A percentile compares a stretch with the other conserved stretches of the same genome.
phyloP scores from a whole-genome alignment of 92 coral and sea anemone species.

The Phenganax stokvisi region DNA sequence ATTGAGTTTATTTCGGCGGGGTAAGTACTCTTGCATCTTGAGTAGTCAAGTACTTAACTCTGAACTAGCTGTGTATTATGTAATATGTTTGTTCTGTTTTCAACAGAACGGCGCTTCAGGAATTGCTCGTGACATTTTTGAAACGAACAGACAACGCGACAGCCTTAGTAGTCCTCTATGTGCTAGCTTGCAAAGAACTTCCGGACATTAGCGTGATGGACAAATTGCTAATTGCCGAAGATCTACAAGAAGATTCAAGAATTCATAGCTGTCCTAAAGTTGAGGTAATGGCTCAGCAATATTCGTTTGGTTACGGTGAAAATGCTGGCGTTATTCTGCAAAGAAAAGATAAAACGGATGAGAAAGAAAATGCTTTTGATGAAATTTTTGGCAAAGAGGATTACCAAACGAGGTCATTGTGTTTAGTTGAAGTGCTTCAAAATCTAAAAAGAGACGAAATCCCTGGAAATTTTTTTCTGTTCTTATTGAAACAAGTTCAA shows the following conservation, averaged over 20 bases:
- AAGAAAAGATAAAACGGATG: background rate
- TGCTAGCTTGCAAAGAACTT: conserved; percentile 53
- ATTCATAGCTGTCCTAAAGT: background rate
- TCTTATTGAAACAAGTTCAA: conserved; percentile 68
- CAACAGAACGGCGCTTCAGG: conserved; percentile 68
- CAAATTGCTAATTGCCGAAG: conserved; percentile 1
- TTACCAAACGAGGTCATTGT: conserved; percentile 55
- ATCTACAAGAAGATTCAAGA: background rate
- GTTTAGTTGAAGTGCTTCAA: conserved; percentile 67
- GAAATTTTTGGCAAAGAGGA: conserved; percentile 49
- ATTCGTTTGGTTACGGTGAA: conserved; percentile 66
- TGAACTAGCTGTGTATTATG: too few species aligned
- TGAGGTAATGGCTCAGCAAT: conserved; percentile 49
- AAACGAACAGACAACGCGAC: conserved; percentile 51
- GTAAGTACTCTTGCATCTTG: too few species aligned
- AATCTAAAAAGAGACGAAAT: conserved; percentile 56
- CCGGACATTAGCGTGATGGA: conserved; percentile 36
- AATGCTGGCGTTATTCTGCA: conserved; percentile 63
- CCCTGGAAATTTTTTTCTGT: conserved; percentile 78
- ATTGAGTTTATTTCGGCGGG: background rate
- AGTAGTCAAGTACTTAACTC: too few species aligned
- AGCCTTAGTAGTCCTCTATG: conserved; percentile 57
- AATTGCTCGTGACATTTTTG: conserved; percentile 62
- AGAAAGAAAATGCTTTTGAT: conserved; percentile 36
- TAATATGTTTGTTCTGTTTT: background rate